These are phyloP conservation scores for Popillia japonica DNA, from an alignment of 1,140 invertebrate species.

Conservation along the genomic window DNA sequence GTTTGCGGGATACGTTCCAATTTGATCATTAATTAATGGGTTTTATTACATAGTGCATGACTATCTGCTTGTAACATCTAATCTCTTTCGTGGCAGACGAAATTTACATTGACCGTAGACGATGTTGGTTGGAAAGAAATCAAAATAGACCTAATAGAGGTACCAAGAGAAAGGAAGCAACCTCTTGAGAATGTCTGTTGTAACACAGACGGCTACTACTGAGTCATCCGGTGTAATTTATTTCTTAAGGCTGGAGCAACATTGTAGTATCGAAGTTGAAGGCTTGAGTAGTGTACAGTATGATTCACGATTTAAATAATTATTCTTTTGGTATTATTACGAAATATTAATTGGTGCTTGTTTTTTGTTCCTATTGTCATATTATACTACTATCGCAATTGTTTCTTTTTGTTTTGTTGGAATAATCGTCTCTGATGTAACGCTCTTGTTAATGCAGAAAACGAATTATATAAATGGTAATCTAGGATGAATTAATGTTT, in stretches of 20 bases:
- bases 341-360: no score
- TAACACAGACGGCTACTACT: neutral
- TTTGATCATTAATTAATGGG: slow-evolving; percentile 12
- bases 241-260: neutral
- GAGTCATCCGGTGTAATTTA: neutral
- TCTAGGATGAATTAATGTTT: no score
- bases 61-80: slow-evolving; percentile 3
- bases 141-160: neutral
- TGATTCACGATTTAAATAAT: no score
- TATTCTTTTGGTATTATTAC: no score
- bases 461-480: no score
- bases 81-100: neutral
- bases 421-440: no score
- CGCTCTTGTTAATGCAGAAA: no score
- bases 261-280: neutral
- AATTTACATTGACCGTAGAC: neutral
- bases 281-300: neutral
- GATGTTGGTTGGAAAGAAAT: slow-evolving; percentile 2
- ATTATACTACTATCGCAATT: no score
- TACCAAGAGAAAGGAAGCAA: neutral
- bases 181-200: neutral
- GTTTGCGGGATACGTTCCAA: neutral
- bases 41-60: neutral
- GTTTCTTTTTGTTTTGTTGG: no score
- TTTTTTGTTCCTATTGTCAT: no score